These are phyloP conservation scores for Thereva unica DNA, from an alignment of 2,888 invertebrate genomes.

Conservation along the genomic window DNA sequence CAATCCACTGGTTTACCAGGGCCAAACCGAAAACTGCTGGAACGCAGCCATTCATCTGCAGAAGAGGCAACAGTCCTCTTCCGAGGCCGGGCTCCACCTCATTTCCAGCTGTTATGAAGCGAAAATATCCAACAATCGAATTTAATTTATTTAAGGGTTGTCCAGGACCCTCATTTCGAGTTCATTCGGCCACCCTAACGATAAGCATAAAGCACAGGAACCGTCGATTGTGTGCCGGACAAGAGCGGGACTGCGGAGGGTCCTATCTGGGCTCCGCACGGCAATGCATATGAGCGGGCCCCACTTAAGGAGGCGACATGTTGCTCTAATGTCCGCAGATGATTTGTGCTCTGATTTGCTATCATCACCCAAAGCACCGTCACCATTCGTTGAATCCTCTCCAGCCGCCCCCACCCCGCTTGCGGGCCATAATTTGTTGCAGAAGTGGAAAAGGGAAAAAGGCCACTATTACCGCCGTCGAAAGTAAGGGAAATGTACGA, in stretches of 20 bases:
- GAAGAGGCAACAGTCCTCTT: constrained; percentile 3
- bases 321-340: constrained; percentile 39
- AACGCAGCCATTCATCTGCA: constrained; percentile 27
- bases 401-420: not conserved
- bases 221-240: not conserved
- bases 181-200: not conserved
- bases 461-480: constrained; percentile 10
- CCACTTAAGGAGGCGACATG: constrained; percentile 31
- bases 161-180: not conserved
- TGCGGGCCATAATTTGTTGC: constrained; percentile 36
- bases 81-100: not conserved
- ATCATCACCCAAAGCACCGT: constrained; percentile 23
- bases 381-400: not conserved
- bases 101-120: constrained; percentile 27
- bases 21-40: constrained; percentile 26
- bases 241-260: constrained; percentile 1
- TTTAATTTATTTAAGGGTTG: constrained; percentile 25
- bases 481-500: constrained; percentile 4
- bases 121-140: constrained; percentile 25
- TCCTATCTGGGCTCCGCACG: not conserved
- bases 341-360: constrained; percentile 37
- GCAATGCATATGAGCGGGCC: constrained; percentile 22
- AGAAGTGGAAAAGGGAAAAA: constrained; percentile 14
- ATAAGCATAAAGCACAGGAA: not conserved
- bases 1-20: constrained; percentile 34